These are phyloP conservation scores for Prorops nasuta DNA, from an alignment of 1,140 invertebrate species.

Conservation along the genomic window DNA sequence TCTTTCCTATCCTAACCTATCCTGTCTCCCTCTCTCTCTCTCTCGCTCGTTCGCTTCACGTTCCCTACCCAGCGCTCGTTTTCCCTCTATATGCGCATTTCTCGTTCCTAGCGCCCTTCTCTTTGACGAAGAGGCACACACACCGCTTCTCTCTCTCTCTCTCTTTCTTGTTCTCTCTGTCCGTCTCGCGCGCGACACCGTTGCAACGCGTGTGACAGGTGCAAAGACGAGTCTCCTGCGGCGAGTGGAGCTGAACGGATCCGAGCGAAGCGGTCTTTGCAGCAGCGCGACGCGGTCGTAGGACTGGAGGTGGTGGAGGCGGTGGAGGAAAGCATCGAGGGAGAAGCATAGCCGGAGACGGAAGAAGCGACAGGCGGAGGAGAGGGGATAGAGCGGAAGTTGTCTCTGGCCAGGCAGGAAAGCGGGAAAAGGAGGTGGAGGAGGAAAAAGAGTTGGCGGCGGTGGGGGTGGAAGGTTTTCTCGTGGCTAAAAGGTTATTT, in stretches of 20 bases:
- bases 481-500: constrained; percentile 36
- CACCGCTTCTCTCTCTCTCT: constrained; percentile 11
- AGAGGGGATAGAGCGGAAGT: constrained; percentile 12
- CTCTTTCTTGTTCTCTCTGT: neutral
- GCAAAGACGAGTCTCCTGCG: constrained; percentile 12
- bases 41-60: constrained; percentile 3
- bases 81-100: constrained; percentile 4
- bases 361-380: too few relatives aligned
- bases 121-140: too few relatives aligned
- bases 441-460: constrained; percentile 1
- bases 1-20: neutral
- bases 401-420: neutral
- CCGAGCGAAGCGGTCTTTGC: neutral
- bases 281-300: constrained; percentile 10
- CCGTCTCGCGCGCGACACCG: constrained; percentile 10
- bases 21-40: constrained; percentile 1
- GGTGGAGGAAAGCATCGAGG: constrained; percentile 15
- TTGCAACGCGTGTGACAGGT: constrained; percentile 33
- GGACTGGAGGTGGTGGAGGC: constrained; percentile 19
- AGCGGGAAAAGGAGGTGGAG: neutral
- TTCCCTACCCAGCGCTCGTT: constrained; percentile 6
- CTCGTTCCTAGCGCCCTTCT: neutral
- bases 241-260: neutral
- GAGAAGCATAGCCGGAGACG: constrained; percentile 25
- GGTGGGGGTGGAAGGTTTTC: constrained; percentile 18